Conservation (phyloP, 2,113 vertebrate species). For the Bambusicola thoracicus region DNA sequence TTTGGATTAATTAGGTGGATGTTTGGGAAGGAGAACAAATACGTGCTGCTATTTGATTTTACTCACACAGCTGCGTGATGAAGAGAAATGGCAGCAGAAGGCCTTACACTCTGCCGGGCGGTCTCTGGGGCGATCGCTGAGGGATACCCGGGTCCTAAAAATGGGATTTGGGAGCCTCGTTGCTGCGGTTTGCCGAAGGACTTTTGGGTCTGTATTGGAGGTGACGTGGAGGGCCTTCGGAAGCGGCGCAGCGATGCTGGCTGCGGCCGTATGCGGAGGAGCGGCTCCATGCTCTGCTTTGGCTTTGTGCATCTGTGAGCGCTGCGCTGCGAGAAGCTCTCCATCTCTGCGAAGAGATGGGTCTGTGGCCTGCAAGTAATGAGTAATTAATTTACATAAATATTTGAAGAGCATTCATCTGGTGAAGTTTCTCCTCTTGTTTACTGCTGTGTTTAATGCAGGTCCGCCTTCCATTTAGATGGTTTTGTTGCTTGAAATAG, state of each 20-base stretch:
- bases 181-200: background rate
- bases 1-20: constrained; percentile 23
- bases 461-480: background rate
- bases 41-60: background rate
- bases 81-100: background rate
- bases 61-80: background rate
- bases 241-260: accelerated
- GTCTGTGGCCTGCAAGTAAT: background rate
- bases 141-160: background rate
- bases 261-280: background rate
- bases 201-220: accelerated
- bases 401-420: background rate
- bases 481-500: background rate
- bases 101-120: background rate
- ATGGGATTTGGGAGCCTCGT: background rate
- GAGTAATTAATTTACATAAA: background rate
- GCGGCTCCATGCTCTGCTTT: background rate
- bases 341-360: background rate
- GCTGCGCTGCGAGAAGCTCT: background rate
- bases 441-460: background rate
- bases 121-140: background rate
- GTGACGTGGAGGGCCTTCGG: background rate
- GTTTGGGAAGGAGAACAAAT: constrained; percentile 2
- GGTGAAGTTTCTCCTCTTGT: background rate
- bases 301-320: background rate